These are phyloP conservation scores for Lissocephala sabroskyi DNA, from an alignment of 2,888 invertebrate genomes.

Conservation along the genomic window DNA sequence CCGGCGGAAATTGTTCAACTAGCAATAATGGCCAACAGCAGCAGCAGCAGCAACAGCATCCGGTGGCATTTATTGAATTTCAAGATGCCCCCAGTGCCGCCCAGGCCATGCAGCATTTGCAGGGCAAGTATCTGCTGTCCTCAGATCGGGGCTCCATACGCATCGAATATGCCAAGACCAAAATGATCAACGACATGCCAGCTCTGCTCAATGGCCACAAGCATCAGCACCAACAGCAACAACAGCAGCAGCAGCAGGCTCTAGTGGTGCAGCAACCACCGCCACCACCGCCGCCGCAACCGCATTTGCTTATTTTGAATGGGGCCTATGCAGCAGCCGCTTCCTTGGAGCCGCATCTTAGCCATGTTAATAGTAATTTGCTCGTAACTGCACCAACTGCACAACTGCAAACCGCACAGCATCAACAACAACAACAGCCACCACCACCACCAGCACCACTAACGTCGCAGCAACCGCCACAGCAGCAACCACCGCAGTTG, in stretches of 20 bases:
- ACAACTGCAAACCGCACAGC: slow-evolving; percentile 30
- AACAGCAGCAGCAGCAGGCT: slow-evolving; percentile 23
- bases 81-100: slow-evolving; percentile 92
- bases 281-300: slow-evolving; percentile 23
- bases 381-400: slow-evolving; percentile 32
- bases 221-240: slow-evolving; percentile 19
- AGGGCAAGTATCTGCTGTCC: slow-evolving; percentile 96
- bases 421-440: slow-evolving; percentile 22
- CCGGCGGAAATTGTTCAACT: slow-evolving; percentile 29
- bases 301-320: slow-evolving; percentile 59
- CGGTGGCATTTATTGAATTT: slow-evolving; percentile 99
- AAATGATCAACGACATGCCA: slow-evolving; percentile 86
- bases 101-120: slow-evolving; percentile 93
- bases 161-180: slow-evolving; percentile 99
- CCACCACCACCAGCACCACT: slow-evolving; percentile 18
- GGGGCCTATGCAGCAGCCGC: slow-evolving; percentile 29
- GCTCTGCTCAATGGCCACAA: slow-evolving; percentile 29
- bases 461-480: slow-evolving; percentile 30
- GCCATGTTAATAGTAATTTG: slow-evolving; percentile 30
- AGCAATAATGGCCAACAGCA: slow-evolving; percentile 17
- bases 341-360: slow-evolving; percentile 24
- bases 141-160: slow-evolving; percentile 97
- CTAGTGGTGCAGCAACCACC: slow-evolving; percentile 23
- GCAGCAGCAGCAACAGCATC: slow-evolving; percentile 74
- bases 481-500: slow-evolving; percentile 24